These are phyloP conservation scores for Triplophysa rosa DNA, from an alignment of 2,113 vertebrate species.

Conservation along the genomic window DNA sequence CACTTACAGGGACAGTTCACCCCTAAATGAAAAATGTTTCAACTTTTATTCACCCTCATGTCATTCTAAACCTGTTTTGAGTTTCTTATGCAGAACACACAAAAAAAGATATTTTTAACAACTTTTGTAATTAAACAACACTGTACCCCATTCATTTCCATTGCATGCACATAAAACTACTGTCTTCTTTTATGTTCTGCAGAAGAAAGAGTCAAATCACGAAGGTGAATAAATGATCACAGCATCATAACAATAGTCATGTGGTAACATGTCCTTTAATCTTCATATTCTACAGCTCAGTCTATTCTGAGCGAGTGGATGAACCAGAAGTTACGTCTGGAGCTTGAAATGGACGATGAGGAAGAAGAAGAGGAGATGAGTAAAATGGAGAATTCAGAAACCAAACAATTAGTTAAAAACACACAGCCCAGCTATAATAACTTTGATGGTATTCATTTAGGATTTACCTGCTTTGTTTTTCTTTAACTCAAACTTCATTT, in stretches of 20 bases:
- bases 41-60: too few relatives aligned
- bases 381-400: conserved; percentile 50
- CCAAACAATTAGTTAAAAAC: conserved; percentile 41
- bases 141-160: too few relatives aligned
- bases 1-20: background rate
- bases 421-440: conserved; percentile 62
- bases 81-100: too few relatives aligned
- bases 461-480: background rate
- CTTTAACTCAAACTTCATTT: too few relatives aligned
- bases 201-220: too few relatives aligned
- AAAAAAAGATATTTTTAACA: too few relatives aligned
- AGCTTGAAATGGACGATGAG: conserved; percentile 74
- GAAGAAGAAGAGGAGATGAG: conserved; percentile 62
- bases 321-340: conserved; percentile 77
- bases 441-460: conserved; percentile 83
- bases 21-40: background rate
- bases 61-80: background rate
- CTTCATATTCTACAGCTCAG: conserved; percentile 74
- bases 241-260: background rate
- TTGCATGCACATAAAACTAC: too few relatives aligned
- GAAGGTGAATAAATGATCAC: too few relatives aligned
- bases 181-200: too few relatives aligned
- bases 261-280: background rate
- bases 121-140: too few relatives aligned
- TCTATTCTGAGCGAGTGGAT: conserved; percentile 85